Evolutionary conservation across 1,140 invertebrate species (phyloP), one percentile per base, ranked within the genome.

Genomic region (Hormaphis cornu): DNA sequence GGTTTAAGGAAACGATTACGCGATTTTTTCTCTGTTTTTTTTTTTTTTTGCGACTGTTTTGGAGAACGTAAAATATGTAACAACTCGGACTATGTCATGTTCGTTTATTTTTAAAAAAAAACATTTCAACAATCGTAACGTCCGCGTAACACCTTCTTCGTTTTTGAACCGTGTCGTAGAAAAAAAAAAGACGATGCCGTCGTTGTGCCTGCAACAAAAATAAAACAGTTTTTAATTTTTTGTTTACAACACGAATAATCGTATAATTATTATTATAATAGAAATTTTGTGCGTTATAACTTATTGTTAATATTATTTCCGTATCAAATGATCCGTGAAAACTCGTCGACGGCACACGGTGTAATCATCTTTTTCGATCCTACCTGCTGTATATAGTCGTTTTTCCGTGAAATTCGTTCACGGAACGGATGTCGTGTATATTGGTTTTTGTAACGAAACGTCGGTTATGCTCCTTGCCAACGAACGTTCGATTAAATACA

Each of bases 321-420:
- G 28, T 63, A 9, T 63, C 59, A 63, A n/a, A 63, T 20, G 59
- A 63, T 46, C 40, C 59, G 59, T 63, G 40, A 63, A 63, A 46
- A 63, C 26, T 46, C 59, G 59, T 63, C 59, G 20, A 12, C 53
- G 22, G 4, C 53, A 56, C 30, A 56, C 53, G 37, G 53, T 35
- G 33, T 56, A 56, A 35, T 56, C 5, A 35, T 35, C 16, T 10
- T 53, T 53, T 53, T 30, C 14, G 10, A 35, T 54, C 20, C 24
- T 54, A 54, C 22, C n/a, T 52, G 9, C 9, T 37, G 8, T 37
- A 37, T 53, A 14, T 12, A 2, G 6, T 42, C 4, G 16, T 42
- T 42, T 42, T 54, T 53, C 22, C 6, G 18, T 35, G 22, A 37
- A 35, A 56, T 22, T 37, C 53, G n/a, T 56, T 56, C 20, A 24